Percentiles rank a stretch among this genome's conserved stretches.
These are phyloP conservation scores for Miniopterus natalensis DNA, from an alignment of 2,113 vertebrate genomes.

Conservation along the genomic window DNA sequence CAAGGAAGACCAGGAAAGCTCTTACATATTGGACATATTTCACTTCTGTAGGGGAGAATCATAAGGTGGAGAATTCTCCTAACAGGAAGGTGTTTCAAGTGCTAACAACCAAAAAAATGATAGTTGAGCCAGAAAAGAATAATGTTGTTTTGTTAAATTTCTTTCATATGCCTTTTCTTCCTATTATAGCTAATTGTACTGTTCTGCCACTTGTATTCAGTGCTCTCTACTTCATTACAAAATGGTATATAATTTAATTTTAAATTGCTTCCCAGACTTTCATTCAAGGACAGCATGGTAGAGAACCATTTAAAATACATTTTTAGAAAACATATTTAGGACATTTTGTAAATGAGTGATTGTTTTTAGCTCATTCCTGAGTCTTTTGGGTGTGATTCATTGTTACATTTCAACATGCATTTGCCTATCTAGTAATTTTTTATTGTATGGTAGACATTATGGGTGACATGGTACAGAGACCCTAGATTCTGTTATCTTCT, in stretches of 20 bases:
- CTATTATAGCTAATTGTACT: slow-evolving; percentile 30
- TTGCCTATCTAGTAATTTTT: not conserved
- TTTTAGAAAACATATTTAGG: slow-evolving; percentile 26
- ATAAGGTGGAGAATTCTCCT: not conserved
- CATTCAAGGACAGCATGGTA: not conserved
- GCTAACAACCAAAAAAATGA: not conserved
- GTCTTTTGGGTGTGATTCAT: slow-evolving; percentile 16
- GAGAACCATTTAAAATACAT: not conserved
- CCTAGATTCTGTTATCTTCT: not conserved
- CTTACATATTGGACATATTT: not conserved
- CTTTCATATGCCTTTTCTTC: slow-evolving; percentile 65
- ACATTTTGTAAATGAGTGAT: not conserved
- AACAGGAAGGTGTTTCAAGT: not conserved
- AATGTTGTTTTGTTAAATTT: slow-evolving; percentile 56
- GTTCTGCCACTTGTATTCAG: not conserved
- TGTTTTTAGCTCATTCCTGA: not conserved
- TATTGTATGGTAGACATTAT: not conserved
- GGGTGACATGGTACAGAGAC: not conserved
- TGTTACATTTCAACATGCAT: slow-evolving; percentile 4
- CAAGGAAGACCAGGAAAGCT: not conserved
- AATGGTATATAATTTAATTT: slow-evolving; percentile 38
- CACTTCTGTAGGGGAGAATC: not conserved
- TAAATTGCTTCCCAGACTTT: slow-evolving; percentile 57
- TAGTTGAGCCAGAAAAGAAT: slow-evolving; percentile 17
- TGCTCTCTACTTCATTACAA: slow-evolving; percentile 18